Evolutionary conservation across 1,140 invertebrate genomes (phyloP), one percentile per base, ranked within the genome.

Genomic region (Drosophila grimshawi): DNA sequence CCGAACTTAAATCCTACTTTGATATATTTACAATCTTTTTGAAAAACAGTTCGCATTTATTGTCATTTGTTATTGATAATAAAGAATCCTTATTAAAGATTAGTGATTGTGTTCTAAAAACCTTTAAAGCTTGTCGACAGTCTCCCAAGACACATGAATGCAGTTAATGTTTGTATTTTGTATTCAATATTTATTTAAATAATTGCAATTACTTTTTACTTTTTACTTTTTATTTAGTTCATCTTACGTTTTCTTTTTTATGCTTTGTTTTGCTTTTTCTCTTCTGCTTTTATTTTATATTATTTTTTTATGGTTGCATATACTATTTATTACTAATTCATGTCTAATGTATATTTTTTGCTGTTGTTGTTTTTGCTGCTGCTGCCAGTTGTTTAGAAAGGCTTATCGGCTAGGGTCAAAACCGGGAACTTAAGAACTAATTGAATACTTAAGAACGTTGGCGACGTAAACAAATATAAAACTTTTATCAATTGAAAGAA

Each of bases 131-230:
- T 19, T 19, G 19, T 19, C 19, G 1, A 19, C 19, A 1, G 19
- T 19, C 19, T 19, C 19, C 19, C 19, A 19, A 19, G 19, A 19
- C 1, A 19, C 0, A 19, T 19, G 19, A 19, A 19, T 19, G 19
- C 19, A 19, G 19, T 3, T 35, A 33, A n/a, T 11, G 2, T 51
- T 56, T 8, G 6, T 60, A 59, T 76, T 79, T 86, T 86, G 65
- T 88, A 86, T 88, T 86, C 83, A 86, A 86, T 86, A 69, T 86
- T 86, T 86, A 86, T 86, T 86, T 82, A 82, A 86, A 88, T 88
- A 82, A 86, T 86, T 86, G 82, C 83, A 76, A 73, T 86, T 63
- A 67, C 45, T 64, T 61, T 75, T 67, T 73, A 67, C 45, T 64
- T 61, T 75, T 67, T 73, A 75, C 41, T 74, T 63, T 19, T 70